phyloP scores from a whole-genome alignment of 2,797 vertebrate genomes.

The Rhinogobio ventralis region DNA sequence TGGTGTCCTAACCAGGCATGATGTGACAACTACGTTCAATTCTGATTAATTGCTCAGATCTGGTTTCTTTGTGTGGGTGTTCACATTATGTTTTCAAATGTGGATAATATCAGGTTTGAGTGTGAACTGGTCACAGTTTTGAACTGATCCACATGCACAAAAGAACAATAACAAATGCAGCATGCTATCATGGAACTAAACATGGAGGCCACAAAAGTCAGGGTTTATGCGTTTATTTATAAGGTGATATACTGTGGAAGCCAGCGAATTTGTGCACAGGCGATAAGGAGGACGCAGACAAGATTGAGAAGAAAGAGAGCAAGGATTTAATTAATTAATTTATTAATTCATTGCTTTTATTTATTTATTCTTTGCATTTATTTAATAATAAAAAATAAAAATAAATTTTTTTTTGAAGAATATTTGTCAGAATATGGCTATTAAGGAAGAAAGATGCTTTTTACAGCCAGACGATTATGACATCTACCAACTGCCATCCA shows the following conservation, averaged over 20 bases:
- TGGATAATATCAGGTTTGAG: neutral
- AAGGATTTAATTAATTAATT: neutral
- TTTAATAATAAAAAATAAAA: too few species aligned
- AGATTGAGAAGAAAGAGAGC: neutral
- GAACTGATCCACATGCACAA: neutral
- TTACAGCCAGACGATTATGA: neutral
- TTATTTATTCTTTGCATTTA: neutral
- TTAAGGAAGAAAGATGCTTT: neutral
- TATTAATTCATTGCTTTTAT: neutral
- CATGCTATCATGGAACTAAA: too few species aligned
- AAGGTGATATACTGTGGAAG: neutral
- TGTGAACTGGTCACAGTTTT: neutral
- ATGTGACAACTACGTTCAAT: neutral
- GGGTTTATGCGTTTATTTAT: neutral
- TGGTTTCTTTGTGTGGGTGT: neutral
- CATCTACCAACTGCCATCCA: neutral
- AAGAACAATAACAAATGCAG: too few species aligned
- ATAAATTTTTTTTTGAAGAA: neutral
- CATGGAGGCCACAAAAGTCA: neutral
- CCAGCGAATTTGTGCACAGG: neutral
- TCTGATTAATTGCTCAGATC: neutral
- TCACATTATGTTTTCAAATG: neutral
- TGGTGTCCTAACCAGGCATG: constrained; percentile 11
- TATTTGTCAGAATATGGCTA: neutral
- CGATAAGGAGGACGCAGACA: neutral